Conservation (phyloP, 2,888 invertebrate species). For the Drosophila helvetica region DNA sequence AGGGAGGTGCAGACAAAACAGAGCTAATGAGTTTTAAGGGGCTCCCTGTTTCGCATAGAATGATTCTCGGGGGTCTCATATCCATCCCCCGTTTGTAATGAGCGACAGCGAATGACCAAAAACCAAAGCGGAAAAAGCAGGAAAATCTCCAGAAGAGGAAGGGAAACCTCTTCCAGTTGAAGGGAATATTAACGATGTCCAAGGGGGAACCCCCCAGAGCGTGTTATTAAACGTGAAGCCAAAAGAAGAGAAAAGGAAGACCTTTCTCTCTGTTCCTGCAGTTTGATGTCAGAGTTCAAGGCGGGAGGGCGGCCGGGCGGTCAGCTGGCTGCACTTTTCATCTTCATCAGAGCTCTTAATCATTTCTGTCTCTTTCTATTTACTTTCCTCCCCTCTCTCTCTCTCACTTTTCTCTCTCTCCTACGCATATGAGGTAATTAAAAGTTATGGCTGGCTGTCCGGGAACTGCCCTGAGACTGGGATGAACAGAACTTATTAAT, state of each 20-base stretch:
- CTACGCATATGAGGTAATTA: conserved; percentile 64
- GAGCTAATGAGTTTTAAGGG: conserved; percentile 41
- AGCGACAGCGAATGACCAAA: conserved; percentile 36
- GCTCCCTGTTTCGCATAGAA: conserved; percentile 8
- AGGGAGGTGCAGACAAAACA: conserved; percentile 10
- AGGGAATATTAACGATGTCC: conserved; percentile 2
- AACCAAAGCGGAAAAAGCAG: conserved; percentile 24
- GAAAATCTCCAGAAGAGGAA: conserved; percentile 7
- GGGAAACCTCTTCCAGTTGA: conserved; percentile 7
- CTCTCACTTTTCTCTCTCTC: background rate
- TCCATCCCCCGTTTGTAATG: conserved; percentile 17
- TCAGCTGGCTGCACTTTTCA: background rate
- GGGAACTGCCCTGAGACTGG: too few relatives aligned
- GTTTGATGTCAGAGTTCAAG: background rate
- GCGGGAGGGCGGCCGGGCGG: too few relatives aligned
- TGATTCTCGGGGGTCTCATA: conserved; percentile 32
- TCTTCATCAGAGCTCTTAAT: conserved; percentile 5
- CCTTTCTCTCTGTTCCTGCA: background rate
- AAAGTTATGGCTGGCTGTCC: conserved; percentile 56
- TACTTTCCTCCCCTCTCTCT: background rate
- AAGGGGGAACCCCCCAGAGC: background rate
- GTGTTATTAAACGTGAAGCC: background rate
- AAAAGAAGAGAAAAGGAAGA: background rate
- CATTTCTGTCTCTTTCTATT: background rate
- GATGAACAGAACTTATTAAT: conserved; percentile 72